These are phyloP conservation scores for Diogma glabrata DNA, from an alignment of 2,888 invertebrate species.

Conservation along the genomic window DNA sequence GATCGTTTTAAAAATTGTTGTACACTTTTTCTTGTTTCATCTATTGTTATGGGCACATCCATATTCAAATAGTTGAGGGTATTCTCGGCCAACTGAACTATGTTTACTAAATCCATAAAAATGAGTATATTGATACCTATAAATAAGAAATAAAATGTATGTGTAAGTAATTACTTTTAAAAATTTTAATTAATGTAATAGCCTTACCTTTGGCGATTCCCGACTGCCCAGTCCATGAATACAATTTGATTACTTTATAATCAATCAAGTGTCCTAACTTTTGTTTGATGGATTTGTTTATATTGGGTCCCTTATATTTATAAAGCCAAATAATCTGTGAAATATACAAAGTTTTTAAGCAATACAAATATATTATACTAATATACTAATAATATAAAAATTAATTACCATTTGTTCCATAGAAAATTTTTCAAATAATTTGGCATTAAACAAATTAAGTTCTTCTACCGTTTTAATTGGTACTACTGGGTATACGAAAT, in stretches of 20 bases:
- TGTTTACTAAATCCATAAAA: too few species aligned
- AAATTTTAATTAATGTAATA: too few species aligned
- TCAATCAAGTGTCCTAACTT: background rate
- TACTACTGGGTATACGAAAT: background rate
- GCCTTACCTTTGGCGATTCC: too few species aligned
- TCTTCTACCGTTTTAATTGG: constrained; percentile 2
- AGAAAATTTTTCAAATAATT: background rate
- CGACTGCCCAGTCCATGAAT: too few species aligned
- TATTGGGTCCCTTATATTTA: background rate
- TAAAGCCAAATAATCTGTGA: background rate
- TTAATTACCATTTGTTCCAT: constrained; percentile 1
- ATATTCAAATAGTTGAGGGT: too few species aligned
- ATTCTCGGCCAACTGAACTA: too few species aligned
- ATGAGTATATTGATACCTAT: too few species aligned
- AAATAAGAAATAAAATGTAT: too few species aligned
- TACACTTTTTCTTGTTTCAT: too few species aligned
- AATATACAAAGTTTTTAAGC: background rate
- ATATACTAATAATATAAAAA: background rate
- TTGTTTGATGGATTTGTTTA: background rate
- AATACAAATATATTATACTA: background rate
- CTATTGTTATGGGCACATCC: too few species aligned
- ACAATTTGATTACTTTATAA: background rate
- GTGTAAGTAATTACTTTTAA: too few species aligned
- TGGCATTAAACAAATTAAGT: background rate
- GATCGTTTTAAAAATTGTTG: too few species aligned